Percentiles rank a stretch among this genome's conserved stretches.
These are phyloP conservation scores for Puffinus mauretanicus DNA, from an alignment of 2,113 vertebrate species.

Conservation along the genomic window DNA sequence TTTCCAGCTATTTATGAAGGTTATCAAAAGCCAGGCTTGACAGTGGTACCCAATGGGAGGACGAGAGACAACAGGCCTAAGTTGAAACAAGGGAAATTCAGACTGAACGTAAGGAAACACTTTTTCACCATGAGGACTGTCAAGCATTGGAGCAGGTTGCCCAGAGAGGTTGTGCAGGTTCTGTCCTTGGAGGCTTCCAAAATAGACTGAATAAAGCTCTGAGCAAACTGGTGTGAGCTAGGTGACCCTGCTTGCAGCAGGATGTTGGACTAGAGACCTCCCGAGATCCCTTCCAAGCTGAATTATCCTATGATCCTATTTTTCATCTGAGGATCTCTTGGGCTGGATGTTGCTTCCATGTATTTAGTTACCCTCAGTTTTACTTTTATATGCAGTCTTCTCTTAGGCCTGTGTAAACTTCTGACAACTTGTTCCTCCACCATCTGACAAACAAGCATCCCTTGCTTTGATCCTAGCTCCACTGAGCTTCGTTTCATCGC, in stretches of 20 bases:
- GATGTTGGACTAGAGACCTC: background rate
- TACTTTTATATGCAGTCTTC: background rate
- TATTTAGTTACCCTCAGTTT: background rate
- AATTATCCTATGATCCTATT: background rate
- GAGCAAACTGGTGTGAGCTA: background rate
- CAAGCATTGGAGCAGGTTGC: background rate
- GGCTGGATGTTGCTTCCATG: background rate
- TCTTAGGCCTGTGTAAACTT: background rate
- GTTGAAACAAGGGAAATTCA: background rate
- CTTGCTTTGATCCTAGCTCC: background rate
- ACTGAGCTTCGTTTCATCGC: background rate
- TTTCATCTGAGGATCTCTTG: background rate
- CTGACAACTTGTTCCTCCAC: background rate
- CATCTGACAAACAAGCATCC: background rate
- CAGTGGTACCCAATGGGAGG: background rate
- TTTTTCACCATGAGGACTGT: background rate
- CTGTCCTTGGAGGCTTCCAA: background rate
- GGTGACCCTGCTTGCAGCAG: background rate
- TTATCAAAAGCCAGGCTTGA: background rate
- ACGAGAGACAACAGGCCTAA: background rate
- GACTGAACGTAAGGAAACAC: background rate
- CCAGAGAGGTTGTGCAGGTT: background rate
- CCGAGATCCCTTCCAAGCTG: background rate
- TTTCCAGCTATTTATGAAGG: background rate
- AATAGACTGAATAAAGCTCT: background rate